phyloP scores from a whole-genome alignment of 2,888 invertebrate genomes.

The Caenorhabditis japonica region DNA sequence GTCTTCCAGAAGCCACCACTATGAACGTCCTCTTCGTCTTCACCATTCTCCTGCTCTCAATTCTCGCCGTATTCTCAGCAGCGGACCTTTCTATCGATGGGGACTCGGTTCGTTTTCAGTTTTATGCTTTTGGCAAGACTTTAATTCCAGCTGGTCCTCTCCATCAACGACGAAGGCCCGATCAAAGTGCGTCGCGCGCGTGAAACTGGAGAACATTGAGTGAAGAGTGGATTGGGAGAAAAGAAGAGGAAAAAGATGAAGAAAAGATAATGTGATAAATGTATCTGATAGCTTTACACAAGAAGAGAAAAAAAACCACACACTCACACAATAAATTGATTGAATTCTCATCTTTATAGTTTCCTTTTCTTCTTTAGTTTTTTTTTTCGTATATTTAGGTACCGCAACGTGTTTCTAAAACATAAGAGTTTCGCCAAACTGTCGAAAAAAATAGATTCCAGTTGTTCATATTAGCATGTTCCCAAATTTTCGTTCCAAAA shows the following conservation, averaged over 20 bases:
- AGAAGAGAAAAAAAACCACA: too few relatives aligned
- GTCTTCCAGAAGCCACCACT: constrained; percentile 8
- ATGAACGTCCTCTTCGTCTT: constrained; percentile 7
- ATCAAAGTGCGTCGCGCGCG: constrained; percentile 44
- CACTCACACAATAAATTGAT: too few relatives aligned
- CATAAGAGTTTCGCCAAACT: too few relatives aligned
- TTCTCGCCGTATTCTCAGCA: constrained; percentile 14
- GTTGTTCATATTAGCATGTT: too few relatives aligned
- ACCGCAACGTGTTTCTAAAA: too few relatives aligned
- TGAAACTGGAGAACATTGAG: constrained; percentile 31
- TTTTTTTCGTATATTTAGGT: too few relatives aligned
- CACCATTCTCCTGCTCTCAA: constrained; percentile 11
- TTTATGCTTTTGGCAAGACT: background rate
- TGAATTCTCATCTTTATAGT: too few relatives aligned
- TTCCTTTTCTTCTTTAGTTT: too few relatives aligned
- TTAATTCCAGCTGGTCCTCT: constrained; percentile 38
- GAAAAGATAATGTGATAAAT: background rate
- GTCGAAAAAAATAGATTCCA: too few relatives aligned
- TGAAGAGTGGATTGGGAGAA: background rate
- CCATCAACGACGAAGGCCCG: constrained; percentile 40
- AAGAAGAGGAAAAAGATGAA: too few relatives aligned
- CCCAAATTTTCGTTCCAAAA: too few relatives aligned
- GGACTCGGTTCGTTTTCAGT: constrained; percentile 28
- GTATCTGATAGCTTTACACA: too few relatives aligned
- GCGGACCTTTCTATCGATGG: constrained; percentile 47